A percentile compares a stretch with the other conserved stretches of the same genome.
These are phyloP conservation scores for Merluccius polli DNA, from an alignment of 2,797 vertebrate species.

Conservation along the genomic window DNA sequence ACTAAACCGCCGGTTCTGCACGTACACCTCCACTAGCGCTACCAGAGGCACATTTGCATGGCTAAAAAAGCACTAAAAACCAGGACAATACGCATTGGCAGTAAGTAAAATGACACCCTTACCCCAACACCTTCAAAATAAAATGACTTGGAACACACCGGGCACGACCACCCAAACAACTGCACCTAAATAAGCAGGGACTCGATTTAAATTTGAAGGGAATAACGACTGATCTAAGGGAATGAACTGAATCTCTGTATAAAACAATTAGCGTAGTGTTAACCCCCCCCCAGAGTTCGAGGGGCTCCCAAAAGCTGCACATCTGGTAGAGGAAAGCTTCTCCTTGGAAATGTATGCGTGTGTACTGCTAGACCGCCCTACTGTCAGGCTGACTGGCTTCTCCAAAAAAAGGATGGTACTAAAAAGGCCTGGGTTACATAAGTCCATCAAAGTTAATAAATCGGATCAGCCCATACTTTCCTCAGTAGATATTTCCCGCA, in stretches of 20 bases:
- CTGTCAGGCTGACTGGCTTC: not conserved
- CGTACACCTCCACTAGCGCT: not conserved
- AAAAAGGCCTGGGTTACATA: not conserved
- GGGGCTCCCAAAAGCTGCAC: not conserved
- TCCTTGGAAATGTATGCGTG: not conserved
- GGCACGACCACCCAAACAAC: not conserved
- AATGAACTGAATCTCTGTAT: not conserved
- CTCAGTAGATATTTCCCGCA: not conserved
- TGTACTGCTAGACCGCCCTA: not conserved
- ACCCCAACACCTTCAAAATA: not conserved
- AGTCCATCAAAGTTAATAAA: not conserved
- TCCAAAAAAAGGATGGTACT: not conserved
- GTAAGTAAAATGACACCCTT: not conserved
- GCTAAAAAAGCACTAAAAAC: slow-evolving; percentile 13
- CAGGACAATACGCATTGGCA: not conserved
- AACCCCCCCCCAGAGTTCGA: not conserved
- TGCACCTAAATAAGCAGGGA: not conserved
- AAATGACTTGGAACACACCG: not conserved
- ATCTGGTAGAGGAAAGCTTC: not conserved
- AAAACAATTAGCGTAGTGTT: not conserved
- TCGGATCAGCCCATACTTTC: not conserved
- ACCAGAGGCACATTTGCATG: slow-evolving; percentile 15
- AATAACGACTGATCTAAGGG: not conserved
- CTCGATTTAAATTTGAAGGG: not conserved
- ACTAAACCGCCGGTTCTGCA: not conserved